A percentile compares a stretch with the other conserved stretches of the same genome.
Evolutionary conservation across 1,140 invertebrate genomes (phyloP).

Genomic region (Theocolax elegans): DNA sequence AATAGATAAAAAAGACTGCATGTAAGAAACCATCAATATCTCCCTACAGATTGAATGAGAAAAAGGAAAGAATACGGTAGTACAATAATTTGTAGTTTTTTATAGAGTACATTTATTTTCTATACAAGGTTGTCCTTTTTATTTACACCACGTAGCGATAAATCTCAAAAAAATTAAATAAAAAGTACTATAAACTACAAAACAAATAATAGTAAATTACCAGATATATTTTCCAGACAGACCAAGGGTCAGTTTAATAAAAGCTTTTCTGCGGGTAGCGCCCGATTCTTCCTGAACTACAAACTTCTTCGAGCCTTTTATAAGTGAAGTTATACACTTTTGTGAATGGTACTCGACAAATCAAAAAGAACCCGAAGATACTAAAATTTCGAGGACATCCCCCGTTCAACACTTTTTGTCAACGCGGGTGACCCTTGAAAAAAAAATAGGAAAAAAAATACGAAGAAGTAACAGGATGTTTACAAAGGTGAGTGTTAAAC

Average conservation of each 20-base stretch:
- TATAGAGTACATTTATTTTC: no score
- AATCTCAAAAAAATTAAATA: no score
- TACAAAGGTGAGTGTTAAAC: slow-evolving; percentile 4
- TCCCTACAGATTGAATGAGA: no score
- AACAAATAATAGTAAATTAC: slow-evolving; percentile 12
- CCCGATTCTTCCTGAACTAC: slow-evolving; percentile 16
- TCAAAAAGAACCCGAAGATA: slow-evolving; percentile 16
- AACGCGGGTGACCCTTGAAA: no score
- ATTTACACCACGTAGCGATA: no score
- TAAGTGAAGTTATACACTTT: no score
- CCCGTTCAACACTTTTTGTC: slow-evolving; percentile 24
- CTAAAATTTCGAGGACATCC: slow-evolving; percentile 17
- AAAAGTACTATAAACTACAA: slow-evolving; percentile 7
- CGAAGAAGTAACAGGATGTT: slow-evolving; percentile 3
- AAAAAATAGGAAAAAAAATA: slow-evolving; percentile 14
- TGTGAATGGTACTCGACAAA: slow-evolving; percentile 22
- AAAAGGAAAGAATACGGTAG: no score
- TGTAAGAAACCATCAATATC: no score
- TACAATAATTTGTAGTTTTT: no score
- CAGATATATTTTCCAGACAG: no score
- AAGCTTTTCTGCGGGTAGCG: slow-evolving; percentile 16
- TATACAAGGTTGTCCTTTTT: no score
- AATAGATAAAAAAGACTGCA: no score
- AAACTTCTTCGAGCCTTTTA: not conserved
- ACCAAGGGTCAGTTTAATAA: slow-evolving; percentile 1